These are phyloP conservation scores for Eospalax fontanierii DNA, from an alignment of 2,797 vertebrate genomes.

Conservation along the genomic window DNA sequence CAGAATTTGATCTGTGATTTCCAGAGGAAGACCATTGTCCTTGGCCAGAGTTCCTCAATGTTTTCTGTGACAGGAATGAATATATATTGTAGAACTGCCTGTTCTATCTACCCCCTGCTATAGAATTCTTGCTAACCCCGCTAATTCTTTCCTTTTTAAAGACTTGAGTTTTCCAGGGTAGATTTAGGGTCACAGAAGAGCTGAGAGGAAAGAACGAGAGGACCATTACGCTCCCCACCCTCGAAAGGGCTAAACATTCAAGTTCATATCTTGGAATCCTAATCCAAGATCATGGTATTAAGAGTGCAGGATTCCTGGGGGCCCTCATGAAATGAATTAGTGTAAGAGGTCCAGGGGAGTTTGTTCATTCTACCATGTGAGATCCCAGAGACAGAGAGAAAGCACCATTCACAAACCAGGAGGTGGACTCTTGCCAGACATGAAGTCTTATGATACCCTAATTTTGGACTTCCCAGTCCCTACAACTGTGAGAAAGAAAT, in stretches of 20 bases:
- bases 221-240: not conserved
- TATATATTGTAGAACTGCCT: not conserved
- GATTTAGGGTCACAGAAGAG: not conserved
- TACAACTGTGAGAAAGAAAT: not conserved
- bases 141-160: not conserved
- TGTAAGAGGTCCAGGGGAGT: not conserved
- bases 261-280: not conserved
- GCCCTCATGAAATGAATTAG: not conserved
- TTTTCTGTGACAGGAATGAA: not conserved
- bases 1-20: slow-evolving; percentile 48
- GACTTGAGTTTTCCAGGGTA: not conserved
- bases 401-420: not conserved
- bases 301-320: not conserved
- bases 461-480: no score
- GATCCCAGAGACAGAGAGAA: not conserved
- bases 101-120: not conserved
- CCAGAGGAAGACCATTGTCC: slow-evolving; percentile 49
- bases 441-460: no score
- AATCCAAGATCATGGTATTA: not conserved
- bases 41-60: not conserved
- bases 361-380: not conserved
- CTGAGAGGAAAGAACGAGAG: not conserved
- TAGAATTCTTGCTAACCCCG: no score
- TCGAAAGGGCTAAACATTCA: not conserved
- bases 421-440: not conserved